phyloP scores from a whole-genome alignment of 2,888 invertebrate species.

The Mystacides longicornis region DNA sequence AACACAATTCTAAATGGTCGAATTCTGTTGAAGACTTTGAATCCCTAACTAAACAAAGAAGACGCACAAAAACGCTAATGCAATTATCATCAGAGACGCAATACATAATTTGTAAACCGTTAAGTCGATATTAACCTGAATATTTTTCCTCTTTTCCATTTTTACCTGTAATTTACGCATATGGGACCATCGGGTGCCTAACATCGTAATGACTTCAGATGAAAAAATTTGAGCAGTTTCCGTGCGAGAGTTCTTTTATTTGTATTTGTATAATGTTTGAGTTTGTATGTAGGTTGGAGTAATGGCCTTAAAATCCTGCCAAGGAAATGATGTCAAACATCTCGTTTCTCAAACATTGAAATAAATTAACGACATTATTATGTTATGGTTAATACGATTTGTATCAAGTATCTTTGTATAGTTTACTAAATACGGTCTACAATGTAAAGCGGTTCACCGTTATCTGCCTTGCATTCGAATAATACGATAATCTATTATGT shows the following conservation, averaged over 20 bases:
- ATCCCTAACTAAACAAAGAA: no score
- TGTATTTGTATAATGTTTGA: no score
- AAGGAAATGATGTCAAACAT: not conserved
- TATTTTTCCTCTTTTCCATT: not conserved
- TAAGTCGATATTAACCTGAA: not conserved
- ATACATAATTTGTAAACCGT: no score
- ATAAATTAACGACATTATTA: not conserved
- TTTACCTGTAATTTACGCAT: not conserved
- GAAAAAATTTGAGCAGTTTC: not conserved
- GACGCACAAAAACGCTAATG: no score
- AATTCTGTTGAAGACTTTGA: no score
- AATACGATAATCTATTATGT: not conserved
- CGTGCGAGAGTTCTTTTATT: no score
- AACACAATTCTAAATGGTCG: no score
- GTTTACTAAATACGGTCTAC: no score
- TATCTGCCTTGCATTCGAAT: not conserved
- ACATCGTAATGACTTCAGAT: no score
- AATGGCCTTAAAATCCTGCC: not conserved
- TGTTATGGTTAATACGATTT: no score
- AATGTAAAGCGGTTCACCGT: not conserved
- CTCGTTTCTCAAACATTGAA: constrained; percentile 2
- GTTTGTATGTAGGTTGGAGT: constrained; percentile 1
- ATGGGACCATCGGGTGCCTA: not conserved
- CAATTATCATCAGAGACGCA: no score
- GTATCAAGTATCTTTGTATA: no score